Base-by-base conservation (phyloP, 1,140 invertebrate genomes). In the Berghia stephanieae region DNA sequence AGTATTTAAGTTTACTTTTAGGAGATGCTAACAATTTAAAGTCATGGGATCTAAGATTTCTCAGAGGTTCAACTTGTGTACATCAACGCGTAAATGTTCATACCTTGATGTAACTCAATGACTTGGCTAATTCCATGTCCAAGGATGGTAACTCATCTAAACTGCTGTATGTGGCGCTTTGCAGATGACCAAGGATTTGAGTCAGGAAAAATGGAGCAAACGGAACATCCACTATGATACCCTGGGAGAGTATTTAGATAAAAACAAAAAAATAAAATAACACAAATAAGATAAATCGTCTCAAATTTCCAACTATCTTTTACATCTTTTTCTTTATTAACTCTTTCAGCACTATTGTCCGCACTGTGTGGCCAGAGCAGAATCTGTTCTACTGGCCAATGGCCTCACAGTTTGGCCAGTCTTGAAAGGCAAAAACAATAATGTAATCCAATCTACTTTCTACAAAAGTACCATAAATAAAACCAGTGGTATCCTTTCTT, bases 121-220 rank as follows among this genome's bases (percentile, higher is more conserved):
- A 98, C 80, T 97, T 93, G 87, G 99, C 99, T 0, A 99, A 91
- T 82, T 99, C 97, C 67, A 94, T 93, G 91, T 99, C 98, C 3
- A 99, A 90, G 6, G 97, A 99, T 1, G 98, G 96, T 70, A 99
- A 90, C 90, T 99, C 98, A 90, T 99, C 98, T 77, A 99, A 94
- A 88, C 95, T 98, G 86, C 96, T 98, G 89, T 99, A 99, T 0
- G 96, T 91, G 16, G 95, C 93, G 85, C 88, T 91, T 79, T 96
- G 94, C n/a, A 95, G 95, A 89, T 98, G 96, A 0, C 96, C 96
- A 34, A 98, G 91, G 77, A 99, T 94, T 91, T 99, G 97, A 80
- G 96, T 98, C 5, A 99, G 92, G 89, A 99, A 99, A 88, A 99
- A 99, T 40, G 97, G 96, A 0, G 98, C 98, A 88, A 99, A 98